Percentiles rank a stretch among this genome's conserved stretches.
Evolutionary conservation across 2,888 invertebrate genomes (phyloP).

Genomic region (Heliconius aoede): DNA sequence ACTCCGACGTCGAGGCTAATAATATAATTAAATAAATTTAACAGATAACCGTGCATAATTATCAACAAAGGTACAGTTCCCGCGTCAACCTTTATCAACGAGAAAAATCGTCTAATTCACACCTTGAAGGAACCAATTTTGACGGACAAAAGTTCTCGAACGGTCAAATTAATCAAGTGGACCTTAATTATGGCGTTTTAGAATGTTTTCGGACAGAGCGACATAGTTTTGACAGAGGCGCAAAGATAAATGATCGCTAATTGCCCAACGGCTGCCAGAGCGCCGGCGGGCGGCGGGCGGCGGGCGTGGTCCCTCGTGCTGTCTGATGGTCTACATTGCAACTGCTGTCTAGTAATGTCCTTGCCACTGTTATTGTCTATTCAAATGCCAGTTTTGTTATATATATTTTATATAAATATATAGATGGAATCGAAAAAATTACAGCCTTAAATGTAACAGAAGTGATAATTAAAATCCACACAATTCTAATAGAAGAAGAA

Average conservation of each 20-base stretch:
- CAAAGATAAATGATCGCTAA: constrained; percentile 78
- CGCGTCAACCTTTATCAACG: constrained; percentile 79
- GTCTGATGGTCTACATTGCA: constrained; percentile 55
- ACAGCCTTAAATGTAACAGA: neutral
- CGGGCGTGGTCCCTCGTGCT: constrained; percentile 59
- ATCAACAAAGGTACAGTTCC: constrained; percentile 68
- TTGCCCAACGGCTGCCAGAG: constrained; percentile 63
- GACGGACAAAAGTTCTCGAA: constrained; percentile 64
- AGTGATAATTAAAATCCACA: neutral
- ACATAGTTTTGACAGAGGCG: constrained; percentile 80
- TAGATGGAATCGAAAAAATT: neutral
- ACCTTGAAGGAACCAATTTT: constrained; percentile 69
- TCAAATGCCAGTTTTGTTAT: neutral
- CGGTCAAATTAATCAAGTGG: constrained; percentile 71
- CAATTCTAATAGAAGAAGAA: neutral
- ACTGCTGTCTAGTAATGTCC: constrained; percentile 53
- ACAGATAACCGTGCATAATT: constrained; percentile 80
- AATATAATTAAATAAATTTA: constrained; percentile 78
- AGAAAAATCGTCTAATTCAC: constrained; percentile 82
- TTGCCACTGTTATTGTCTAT: constrained; percentile 10
- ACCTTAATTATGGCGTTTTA: constrained; percentile 74
- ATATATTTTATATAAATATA: too few species aligned
- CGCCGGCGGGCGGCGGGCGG: constrained; percentile 60
- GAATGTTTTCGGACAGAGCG: constrained; percentile 73
- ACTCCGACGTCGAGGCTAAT: constrained; percentile 52